phyloP scores from a whole-genome alignment of 2,797 vertebrate species.

The Furcifer pardalis region DNA sequence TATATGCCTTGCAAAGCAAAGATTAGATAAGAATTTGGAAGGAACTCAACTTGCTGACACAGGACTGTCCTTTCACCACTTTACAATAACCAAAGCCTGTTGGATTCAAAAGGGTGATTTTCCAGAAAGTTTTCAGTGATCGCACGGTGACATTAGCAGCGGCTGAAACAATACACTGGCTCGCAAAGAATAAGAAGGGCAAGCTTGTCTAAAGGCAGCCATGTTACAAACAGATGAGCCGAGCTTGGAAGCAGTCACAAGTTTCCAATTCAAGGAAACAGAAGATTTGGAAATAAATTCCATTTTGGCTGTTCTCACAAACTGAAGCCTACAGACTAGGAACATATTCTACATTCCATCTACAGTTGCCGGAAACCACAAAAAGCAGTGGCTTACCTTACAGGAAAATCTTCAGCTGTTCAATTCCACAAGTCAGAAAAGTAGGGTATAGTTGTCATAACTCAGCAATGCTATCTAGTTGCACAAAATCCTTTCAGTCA shows the following conservation, averaged over 20 bases:
- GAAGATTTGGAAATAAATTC: background rate
- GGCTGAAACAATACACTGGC: background rate
- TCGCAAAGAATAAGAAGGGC: background rate
- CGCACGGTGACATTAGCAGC: background rate
- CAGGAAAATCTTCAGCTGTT: background rate
- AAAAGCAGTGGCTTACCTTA: background rate
- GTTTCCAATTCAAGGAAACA: background rate
- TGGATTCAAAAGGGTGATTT: background rate
- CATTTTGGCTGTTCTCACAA: background rate
- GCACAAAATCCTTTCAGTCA: background rate
- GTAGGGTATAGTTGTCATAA: background rate
- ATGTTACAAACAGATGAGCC: background rate
- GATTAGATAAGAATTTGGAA: slow-evolving; percentile 2
- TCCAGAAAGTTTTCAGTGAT: background rate
- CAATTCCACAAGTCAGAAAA: background rate
- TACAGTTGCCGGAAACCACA: background rate
- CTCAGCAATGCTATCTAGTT: background rate
- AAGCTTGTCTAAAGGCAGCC: background rate
- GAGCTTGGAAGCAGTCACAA: background rate
- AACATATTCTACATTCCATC: background rate
- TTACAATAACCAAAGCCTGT: background rate
- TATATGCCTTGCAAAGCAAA: background rate
- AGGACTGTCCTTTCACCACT: background rate
- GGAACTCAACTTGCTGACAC: background rate
- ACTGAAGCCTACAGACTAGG: background rate